Base-by-base conservation (phyloP, 2,797 vertebrate species). In the Atherinosoma microstoma region DNA sequence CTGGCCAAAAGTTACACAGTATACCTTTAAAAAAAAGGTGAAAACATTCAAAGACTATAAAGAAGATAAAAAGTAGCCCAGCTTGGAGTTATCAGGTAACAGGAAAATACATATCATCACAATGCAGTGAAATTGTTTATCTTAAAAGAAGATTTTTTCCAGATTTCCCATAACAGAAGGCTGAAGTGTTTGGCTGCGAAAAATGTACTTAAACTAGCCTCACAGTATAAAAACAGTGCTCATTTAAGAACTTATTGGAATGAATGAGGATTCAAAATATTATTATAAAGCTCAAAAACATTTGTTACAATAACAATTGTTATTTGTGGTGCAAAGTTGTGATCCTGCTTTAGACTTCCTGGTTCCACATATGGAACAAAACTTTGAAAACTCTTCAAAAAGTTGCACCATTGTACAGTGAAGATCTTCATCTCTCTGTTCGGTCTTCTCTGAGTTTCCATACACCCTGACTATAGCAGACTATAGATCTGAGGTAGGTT, bases 1-100 rank as follows among this genome's bases (percentile, higher is more conserved):
- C 1, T 27, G 24, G 24, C 24, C 24, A 27, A 27, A 27, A 27
- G 24, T 27, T 27, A 49, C 59, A 78, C 51, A 73, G 61, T 35
- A 74, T 75, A 79, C 76, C 75, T 15, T 13, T 27, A 36, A 3
- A 27, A 36, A 35, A 20, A 18, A 27, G 22, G 3, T 29, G 5
- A 54, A 3, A 13, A 29, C 36, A n/a, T 30, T 56, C n/a, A 11
- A n/a, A 58, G 18, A 34, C 56, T 30, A 34, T 2, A 34, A n/a
- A 18, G 13, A 29, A 62, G 7, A 61, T 12, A 10, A 3, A 30
- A 62, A 13, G 13, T 3, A 30, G 24, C 0, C 22, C 15, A 20
- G 12, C 16, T 8, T 6, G 18, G 4, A 56, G 29, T 32, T 15
- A 30, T 42, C 13, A 15, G 38, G 13, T 42, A 16, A 16, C 13